Evolutionary conservation across 2,113 vertebrate genomes (phyloP).

Genomic region (Eudyptes chrysolophus): DNA sequence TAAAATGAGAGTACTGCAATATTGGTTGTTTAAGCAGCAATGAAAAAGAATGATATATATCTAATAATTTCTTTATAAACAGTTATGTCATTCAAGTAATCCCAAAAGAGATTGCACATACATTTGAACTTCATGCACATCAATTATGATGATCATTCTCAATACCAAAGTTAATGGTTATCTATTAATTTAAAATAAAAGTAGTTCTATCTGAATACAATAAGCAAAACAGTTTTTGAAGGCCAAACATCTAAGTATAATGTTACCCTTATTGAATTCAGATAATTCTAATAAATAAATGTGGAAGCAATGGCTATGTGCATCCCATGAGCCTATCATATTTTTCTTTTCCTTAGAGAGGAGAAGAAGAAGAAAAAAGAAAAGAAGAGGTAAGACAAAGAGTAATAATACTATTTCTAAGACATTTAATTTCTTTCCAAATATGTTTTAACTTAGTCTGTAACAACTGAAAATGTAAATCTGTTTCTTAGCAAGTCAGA

Average conservation of each 20-base stretch:
- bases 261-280: neutral
- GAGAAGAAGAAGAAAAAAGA: constrained; percentile 81
- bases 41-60: neutral
- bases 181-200: neutral
- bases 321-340: neutral
- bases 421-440: neutral
- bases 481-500: constrained; percentile 71
- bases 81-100: neutral
- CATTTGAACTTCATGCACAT: neutral
- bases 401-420: neutral
- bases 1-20: neutral
- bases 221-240: neutral
- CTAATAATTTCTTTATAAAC: neutral
- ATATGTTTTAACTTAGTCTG: neutral
- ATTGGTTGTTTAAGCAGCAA: neutral
- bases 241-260: neutral
- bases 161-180: neutral
- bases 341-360: constrained; percentile 65
- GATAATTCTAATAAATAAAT: neutral
- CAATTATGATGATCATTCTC: neutral
- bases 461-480: neutral
- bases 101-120: neutral
- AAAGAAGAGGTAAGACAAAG: constrained; percentile 71
- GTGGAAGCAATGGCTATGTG: neutral
- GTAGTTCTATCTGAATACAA: neutral